Percentiles rank a stretch among this genome's conserved stretches.
Conservation (phyloP, 1,140 invertebrate genomes). For the Drosophila novamexicana region DNA sequence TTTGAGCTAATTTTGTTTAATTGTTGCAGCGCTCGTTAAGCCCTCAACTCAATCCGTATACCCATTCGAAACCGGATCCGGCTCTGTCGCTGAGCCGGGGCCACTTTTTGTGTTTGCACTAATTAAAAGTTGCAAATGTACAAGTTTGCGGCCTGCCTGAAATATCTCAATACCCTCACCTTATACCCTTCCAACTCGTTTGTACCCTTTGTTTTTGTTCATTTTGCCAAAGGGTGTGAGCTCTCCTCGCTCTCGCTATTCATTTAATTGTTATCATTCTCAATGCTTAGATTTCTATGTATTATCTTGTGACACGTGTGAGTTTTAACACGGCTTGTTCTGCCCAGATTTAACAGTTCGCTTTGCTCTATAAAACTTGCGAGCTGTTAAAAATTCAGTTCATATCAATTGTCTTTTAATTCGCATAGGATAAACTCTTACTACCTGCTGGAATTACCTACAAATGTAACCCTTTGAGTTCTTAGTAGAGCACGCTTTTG, state of each 20-base stretch:
- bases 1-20: slow-evolving; percentile 83
- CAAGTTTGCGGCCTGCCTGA: neutral
- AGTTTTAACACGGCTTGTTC: slow-evolving; percentile 49
- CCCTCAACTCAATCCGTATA: slow-evolving; percentile 16
- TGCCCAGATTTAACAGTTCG: slow-evolving; percentile 34
- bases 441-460: neutral
- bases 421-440: neutral
- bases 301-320: slow-evolving; percentile 35
- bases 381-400: neutral
- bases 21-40: slow-evolving; percentile 72
- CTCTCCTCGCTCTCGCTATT: slow-evolving; percentile 32
- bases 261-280: slow-evolving; percentile 71
- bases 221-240: slow-evolving; percentile 65
- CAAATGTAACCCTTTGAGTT: neutral
- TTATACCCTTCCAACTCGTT: neutral
- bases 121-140: slow-evolving; percentile 57
- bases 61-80: slow-evolving; percentile 7
- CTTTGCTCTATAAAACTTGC: slow-evolving; percentile 1
- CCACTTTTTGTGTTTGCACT: slow-evolving; percentile 74
- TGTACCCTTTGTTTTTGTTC: slow-evolving; percentile 22
- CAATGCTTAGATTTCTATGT: slow-evolving; percentile 43
- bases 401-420: slow-evolving; percentile 5
- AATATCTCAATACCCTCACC: neutral
- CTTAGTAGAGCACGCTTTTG: neutral
- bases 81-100: slow-evolving; percentile 33